A percentile compares a stretch with the other conserved stretches of the same genome.
These are phyloP conservation scores for Drymodes brunneopygia DNA, from an alignment of 2,113 vertebrate species.

Conservation along the genomic window DNA sequence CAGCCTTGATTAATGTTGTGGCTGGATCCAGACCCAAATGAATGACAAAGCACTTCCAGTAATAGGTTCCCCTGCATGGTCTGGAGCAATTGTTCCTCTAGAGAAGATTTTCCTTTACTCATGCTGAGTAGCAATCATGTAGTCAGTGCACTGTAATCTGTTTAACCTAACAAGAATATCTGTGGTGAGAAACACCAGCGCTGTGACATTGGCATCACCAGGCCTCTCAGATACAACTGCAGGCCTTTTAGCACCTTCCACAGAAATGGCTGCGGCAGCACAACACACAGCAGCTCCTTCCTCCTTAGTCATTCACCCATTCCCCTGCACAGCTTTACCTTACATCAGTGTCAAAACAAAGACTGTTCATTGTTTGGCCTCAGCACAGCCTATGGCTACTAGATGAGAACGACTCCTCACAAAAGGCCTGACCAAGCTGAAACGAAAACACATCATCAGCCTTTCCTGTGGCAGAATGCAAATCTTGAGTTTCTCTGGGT, in stretches of 20 bases:
- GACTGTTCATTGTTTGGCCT: background rate
- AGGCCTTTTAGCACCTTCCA: background rate
- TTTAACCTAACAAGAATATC: background rate
- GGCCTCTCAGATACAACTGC: background rate
- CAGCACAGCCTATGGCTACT: background rate
- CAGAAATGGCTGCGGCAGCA: background rate
- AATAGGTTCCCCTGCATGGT: background rate
- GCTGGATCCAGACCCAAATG: slow-evolving; percentile 24
- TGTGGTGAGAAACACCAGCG: background rate
- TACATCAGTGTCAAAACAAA: background rate
- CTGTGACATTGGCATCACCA: background rate
- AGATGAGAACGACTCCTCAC: background rate
- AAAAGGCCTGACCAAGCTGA: background rate
- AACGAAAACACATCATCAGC: background rate
- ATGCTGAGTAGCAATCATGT: background rate
- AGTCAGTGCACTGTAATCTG: background rate
- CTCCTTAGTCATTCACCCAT: background rate
- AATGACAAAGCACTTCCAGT: slow-evolving; percentile 41
- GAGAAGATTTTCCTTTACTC: background rate
- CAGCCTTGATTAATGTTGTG: slow-evolving; percentile 22
- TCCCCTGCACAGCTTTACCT: background rate
- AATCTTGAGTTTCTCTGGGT: background rate
- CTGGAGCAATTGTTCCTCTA: slow-evolving; percentile 22
- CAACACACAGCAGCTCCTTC: background rate
- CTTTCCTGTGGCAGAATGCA: background rate